Percentiles rank a stretch among this genome's conserved stretches.
These are phyloP conservation scores for Pardosa pseudoannulata DNA, from an alignment of 2,888 invertebrate genomes.

Conservation along the genomic window DNA sequence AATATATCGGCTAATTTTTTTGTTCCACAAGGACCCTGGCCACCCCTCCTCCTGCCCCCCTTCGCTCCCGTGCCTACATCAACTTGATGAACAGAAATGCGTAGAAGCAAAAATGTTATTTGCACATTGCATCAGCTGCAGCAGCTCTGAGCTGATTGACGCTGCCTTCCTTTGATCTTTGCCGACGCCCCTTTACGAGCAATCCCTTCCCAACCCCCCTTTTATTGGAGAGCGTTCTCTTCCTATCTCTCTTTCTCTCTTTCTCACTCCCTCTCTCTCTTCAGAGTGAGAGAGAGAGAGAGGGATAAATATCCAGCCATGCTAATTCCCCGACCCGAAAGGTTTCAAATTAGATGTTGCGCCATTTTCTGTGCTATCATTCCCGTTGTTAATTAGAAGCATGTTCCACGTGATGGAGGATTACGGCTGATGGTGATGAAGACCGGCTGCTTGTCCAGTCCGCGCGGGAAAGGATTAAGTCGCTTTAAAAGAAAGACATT, in stretches of 20 bases:
- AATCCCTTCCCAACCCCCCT: slow-evolving; percentile 37
- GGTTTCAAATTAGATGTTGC: slow-evolving; percentile 72
- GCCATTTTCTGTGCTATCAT: slow-evolving; percentile 34
- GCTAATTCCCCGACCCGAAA: slow-evolving; percentile 68
- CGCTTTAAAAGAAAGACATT: slow-evolving; percentile 37
- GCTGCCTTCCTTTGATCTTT: slow-evolving; percentile 69
- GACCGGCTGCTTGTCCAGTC: slow-evolving; percentile 42
- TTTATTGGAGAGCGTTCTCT: slow-evolving; percentile 21
- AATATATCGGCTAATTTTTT: slow-evolving; percentile 68
- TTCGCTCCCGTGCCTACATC: slow-evolving; percentile 56
- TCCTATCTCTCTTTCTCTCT: neutral
- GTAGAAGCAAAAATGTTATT: slow-evolving; percentile 73
- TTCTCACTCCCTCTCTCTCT: neutral
- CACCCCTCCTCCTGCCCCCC: slow-evolving; percentile 1
- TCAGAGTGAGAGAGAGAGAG: slow-evolving; percentile 10
- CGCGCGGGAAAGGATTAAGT: slow-evolving; percentile 50
- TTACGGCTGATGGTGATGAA: slow-evolving; percentile 51
- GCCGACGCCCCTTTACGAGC: slow-evolving; percentile 52
- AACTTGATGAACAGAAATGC: slow-evolving; percentile 71
- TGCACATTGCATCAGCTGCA: slow-evolving; percentile 72
- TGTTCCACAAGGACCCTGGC: slow-evolving; percentile 51
- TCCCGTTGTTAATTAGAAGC: slow-evolving; percentile 63
- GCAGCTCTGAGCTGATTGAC: slow-evolving; percentile 69
- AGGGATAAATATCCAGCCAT: slow-evolving; percentile 68
- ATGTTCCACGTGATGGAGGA: slow-evolving; percentile 55